phyloP scores from a whole-genome alignment of 2,797 vertebrate species.

The Liparis tanakae region DNA sequence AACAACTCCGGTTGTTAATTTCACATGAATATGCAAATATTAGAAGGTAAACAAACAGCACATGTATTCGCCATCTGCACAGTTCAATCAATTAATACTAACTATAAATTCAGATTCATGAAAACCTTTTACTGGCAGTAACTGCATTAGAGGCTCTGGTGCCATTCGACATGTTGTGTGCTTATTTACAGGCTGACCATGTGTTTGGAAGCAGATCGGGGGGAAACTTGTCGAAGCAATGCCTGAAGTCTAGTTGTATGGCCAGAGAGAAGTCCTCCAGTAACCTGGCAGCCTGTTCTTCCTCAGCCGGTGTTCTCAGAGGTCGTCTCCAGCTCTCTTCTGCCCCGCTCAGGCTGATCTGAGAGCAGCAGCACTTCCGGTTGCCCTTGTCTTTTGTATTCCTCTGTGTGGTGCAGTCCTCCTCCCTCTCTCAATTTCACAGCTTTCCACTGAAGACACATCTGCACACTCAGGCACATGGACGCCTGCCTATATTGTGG shows the following conservation, averaged over 20 bases:
- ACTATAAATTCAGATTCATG: neutral
- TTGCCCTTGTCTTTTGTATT: slow-evolving; percentile 62
- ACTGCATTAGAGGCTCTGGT: neutral
- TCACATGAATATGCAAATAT: neutral
- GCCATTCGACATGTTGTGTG: neutral
- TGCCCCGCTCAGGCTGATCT: slow-evolving; percentile 66
- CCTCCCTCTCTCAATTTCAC: slow-evolving; percentile 50
- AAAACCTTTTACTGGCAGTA: neutral
- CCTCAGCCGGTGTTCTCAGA: slow-evolving; percentile 9
- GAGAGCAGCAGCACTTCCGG: slow-evolving; percentile 75
- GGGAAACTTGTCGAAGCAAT: slow-evolving; percentile 40
- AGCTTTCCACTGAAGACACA: slow-evolving; percentile 42
- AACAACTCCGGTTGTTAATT: neutral
- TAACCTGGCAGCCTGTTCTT: slow-evolving; percentile 55
- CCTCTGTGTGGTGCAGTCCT: slow-evolving; percentile 55
- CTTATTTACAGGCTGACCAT: neutral
- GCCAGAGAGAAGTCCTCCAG: slow-evolving; percentile 47
- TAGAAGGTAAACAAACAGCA: neutral
- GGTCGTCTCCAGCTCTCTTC: slow-evolving; percentile 64
- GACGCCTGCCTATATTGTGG: slow-evolving; percentile 20
- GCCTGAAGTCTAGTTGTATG: slow-evolving; percentile 33
- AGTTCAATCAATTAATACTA: too few relatives aligned
- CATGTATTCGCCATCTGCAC: neutral
- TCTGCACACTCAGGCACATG: slow-evolving; percentile 36
- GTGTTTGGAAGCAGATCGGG: slow-evolving; percentile 8